phyloP scores from a whole-genome alignment of 1,140 invertebrate species.

The Drosophila ogumai region DNA sequence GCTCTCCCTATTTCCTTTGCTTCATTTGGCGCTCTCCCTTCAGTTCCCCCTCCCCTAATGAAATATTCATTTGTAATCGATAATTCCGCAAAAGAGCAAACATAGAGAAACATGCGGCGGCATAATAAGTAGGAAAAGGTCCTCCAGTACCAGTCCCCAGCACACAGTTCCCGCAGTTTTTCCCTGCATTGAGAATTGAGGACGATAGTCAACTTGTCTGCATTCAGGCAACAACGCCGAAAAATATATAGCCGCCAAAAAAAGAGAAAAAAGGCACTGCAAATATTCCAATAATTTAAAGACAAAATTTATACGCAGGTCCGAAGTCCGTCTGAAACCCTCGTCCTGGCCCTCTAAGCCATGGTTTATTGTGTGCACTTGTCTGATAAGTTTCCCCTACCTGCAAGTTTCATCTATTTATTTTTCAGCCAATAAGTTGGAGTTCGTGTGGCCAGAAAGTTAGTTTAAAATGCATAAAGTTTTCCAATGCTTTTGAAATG shows the following conservation, averaged over 20 bases:
- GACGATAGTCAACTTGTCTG: slow-evolving; percentile 76
- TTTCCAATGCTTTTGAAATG: slow-evolving; percentile 14
- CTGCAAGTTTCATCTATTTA: not conserved
- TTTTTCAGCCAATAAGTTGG: slow-evolving; percentile 3
- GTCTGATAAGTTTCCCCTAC: slow-evolving; percentile 29
- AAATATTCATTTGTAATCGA: slow-evolving; percentile 83
- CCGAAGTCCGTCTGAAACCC: slow-evolving; percentile 9
- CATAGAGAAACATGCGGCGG: slow-evolving; percentile 58
- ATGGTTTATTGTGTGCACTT: slow-evolving; percentile 40
- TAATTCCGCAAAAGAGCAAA: slow-evolving; percentile 75
- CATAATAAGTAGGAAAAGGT: slow-evolving; percentile 73
- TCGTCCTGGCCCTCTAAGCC: slow-evolving; percentile 15
- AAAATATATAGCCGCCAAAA: slow-evolving; percentile 7
- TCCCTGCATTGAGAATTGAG: slow-evolving; percentile 51
- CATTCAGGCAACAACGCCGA: slow-evolving; percentile 29
- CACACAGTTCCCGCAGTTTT: not conserved
- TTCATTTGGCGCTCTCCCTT: slow-evolving; percentile 8
- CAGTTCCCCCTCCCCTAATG: slow-evolving; percentile 55
- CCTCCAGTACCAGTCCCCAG: slow-evolving; percentile 17
- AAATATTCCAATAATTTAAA: slow-evolving; percentile 67
- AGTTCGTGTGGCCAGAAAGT: not conserved
- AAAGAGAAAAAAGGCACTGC: not conserved
- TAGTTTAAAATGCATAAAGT: slow-evolving; percentile 29
- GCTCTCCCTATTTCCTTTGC: not conserved
- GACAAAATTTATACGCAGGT: slow-evolving; percentile 63